Base-by-base conservation (phyloP, 2,113 vertebrate genomes). In the Otocyon megalotis region DNA sequence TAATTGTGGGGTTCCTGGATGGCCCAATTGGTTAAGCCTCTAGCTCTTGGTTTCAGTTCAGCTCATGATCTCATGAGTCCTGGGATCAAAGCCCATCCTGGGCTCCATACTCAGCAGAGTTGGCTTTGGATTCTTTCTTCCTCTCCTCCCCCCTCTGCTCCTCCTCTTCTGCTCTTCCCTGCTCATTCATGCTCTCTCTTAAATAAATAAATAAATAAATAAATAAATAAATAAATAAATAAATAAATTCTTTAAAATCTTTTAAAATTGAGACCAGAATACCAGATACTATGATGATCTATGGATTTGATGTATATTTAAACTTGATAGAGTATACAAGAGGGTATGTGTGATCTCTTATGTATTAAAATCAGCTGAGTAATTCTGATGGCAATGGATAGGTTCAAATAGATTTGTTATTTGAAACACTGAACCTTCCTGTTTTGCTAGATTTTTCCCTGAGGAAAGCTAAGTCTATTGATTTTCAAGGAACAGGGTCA, bases 401-500 rank as follows among this genome's bases (percentile, higher is more conserved):
- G 22, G 5, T 85, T 95, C 19, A 62, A 74, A 86, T 53, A 58
- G 19, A 80, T 56, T 95, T 48, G 5, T 97, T 85, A 60, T 81
- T 80, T 67, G 26, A 92, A 37, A 16, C n/a, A 63, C 22, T 56
- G 43, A 84, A 53, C 13, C 53, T 88, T 60, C 5, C 37, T 35
- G 11, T 54, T 35, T 84, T 79, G 35, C 56, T 93, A 65, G 35
- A 58, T 54, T 80, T 72, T 54, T 74, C 7, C 71, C 16, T 77
- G 24, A 80, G 9, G 71, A 85, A 80, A 85, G 15, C 26, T 90
- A 56, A 67, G 48, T 72, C 62, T 84, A 32, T 88, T 58, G 35
- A 91, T 91, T 93, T 91, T 83, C 32, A 96, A 89, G 50, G 43
- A 96, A 92, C 26, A 67, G 32, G 43, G 8, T 3, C n/a, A 62